Conservation (phyloP, 2,888 invertebrate species). For the Yponomeuta malinellus region DNA sequence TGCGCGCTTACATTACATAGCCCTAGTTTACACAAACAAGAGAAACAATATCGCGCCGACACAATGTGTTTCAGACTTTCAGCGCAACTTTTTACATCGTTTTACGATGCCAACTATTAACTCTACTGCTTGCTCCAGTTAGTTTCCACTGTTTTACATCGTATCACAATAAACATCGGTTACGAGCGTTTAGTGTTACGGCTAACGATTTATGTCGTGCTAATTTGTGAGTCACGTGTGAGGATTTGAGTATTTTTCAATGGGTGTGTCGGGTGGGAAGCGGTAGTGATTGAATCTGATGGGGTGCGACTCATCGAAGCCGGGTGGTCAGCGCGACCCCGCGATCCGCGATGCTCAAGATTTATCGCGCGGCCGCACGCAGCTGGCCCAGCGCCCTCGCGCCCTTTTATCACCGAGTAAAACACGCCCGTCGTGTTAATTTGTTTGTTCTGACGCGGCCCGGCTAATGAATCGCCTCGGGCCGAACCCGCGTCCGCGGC, state of each 20-base stretch:
- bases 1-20: slow-evolving; percentile 19
- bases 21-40: slow-evolving; percentile 20
- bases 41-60: neutral
- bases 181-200: neutral
- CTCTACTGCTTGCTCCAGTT: neutral
- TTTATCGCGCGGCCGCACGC: neutral
- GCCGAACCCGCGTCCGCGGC: slow-evolving; percentile 63
- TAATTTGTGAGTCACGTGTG: slow-evolving; percentile 1
- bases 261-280: neutral
- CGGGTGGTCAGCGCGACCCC: neutral
- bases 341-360: neutral
- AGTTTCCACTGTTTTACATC: slow-evolving; percentile 3
- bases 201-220: slow-evolving; percentile 2
- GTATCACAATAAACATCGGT: slow-evolving; percentile 1
- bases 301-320: neutral
- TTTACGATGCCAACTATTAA: slow-evolving; percentile 11
- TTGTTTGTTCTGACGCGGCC: slow-evolving; percentile 72
- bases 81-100: slow-evolving; percentile 7
- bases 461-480: slow-evolving; percentile 71
- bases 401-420: slow-evolving; percentile 68
- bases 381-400: slow-evolving; percentile 50
- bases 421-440: slow-evolving; percentile 70
- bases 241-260: neutral
- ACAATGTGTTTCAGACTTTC: slow-evolving; percentile 1
- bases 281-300: neutral